Evolutionary conservation across 2,113 vertebrate genomes (phyloP).

Genomic region (Triplophysa tibetana): DNA sequence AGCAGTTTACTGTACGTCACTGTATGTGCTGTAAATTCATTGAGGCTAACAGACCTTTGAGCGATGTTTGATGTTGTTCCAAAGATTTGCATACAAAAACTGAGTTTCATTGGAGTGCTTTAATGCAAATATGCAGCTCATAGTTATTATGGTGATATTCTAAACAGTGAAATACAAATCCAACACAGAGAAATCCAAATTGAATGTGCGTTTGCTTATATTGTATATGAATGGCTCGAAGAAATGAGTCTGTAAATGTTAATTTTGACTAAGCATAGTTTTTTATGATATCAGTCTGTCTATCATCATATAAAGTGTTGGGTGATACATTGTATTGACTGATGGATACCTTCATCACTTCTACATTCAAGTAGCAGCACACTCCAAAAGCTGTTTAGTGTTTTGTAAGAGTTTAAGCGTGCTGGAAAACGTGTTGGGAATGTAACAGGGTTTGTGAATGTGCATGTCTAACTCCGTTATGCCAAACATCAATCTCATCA

Average conservation of each 20-base stretch:
- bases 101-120: neutral
- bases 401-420: conserved; percentile 76
- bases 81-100: conserved; percentile 37
- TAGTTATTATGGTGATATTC: conserved; percentile 58
- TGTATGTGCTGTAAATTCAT: neutral
- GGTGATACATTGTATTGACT: conserved; percentile 12
- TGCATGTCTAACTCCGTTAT: conserved; percentile 12
- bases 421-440: conserved; percentile 67
- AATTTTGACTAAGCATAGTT: neutral
- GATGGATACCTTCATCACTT: conserved; percentile 60
- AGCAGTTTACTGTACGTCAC: neutral
- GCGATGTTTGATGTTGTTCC: neutral
- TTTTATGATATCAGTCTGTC: neutral
- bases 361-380: conserved; percentile 51
- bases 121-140: conserved; percentile 16
- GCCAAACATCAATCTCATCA: neutral
- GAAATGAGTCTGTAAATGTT: conserved; percentile 28
- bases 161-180: conserved; percentile 54
- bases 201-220: neutral
- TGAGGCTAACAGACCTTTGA: neutral
- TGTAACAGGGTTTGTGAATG: conserved; percentile 61
- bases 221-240: too few relatives aligned
- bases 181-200: neutral
- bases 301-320: neutral
- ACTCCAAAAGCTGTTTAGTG: conserved; percentile 74